phyloP scores from a whole-genome alignment of 2,888 invertebrate genomes.

The Synergus umbraculus region DNA sequence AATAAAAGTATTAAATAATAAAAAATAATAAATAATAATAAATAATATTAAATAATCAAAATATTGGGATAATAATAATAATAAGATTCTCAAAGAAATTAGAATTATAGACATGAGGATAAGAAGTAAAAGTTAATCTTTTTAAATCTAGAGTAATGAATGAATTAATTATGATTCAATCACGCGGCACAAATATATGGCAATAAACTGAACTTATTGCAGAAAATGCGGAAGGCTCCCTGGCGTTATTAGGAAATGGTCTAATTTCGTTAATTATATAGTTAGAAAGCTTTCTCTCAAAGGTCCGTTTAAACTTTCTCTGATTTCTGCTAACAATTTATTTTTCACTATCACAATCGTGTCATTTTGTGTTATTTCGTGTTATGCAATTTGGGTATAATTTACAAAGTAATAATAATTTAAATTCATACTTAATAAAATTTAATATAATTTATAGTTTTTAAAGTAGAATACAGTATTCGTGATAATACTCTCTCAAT shows the following conservation, averaged over 20 bases:
- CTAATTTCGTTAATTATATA: conserved; percentile 34
- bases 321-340: conserved; percentile 1
- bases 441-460: too few relatives aligned
- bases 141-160: not conserved
- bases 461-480: too few relatives aligned
- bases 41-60: too few relatives aligned
- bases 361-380: not conserved
- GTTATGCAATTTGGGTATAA: not conserved
- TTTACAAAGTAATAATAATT: too few relatives aligned
- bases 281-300: conserved; percentile 1
- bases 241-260: conserved; percentile 10
- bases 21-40: too few relatives aligned
- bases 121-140: conserved; percentile 21
- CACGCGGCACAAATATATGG: not conserved
- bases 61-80: too few relatives aligned
- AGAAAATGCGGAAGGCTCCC: conserved; percentile 22
- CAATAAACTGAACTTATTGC: not conserved
- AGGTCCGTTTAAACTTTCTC: conserved; percentile 5
- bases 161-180: conserved; percentile 13
- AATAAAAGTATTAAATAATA: too few relatives aligned
- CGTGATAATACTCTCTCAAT: too few relatives aligned
- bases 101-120: not conserved
- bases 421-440: too few relatives aligned
- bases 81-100: not conserved
- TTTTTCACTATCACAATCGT: not conserved